Evolutionary conservation across 92 coral and sea anemone genomes (phyloP), one percentile per base, ranked within the genome.

Genomic region (Porites evermanni): DNA sequence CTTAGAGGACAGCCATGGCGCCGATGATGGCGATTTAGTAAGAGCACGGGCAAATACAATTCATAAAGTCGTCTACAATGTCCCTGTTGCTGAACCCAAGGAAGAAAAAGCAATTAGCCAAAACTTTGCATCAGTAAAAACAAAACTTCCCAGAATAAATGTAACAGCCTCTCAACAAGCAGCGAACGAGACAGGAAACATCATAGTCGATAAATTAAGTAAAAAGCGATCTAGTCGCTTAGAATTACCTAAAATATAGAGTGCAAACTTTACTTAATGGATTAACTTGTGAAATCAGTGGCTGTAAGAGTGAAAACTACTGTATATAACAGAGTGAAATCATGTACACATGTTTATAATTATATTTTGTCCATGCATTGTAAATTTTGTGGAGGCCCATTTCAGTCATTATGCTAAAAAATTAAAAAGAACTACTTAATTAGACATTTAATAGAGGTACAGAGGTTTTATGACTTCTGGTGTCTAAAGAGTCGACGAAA

Each of bases 21-120:
- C 20, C 21, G 26, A 47, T 6, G 23, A 17, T 44, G 50, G 29
- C 4, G 68, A 12, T 0, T 17, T 13, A 20, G 69, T 50, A 4
- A 81, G 58, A 58, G 70, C 59, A 4, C 77, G 86, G 19, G 77
- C 77, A 12, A 81, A 81, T 61, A 81, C 86, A n/a, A 69, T 56
- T 64, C 80, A 83, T 53, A 23, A 32, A 20, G 50, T 83, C 6
- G 80, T 83, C 0, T 83, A 58, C 64, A 83, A 83, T 18, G 79
- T 73, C 18, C 87, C 87, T 13, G 80, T 74, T 7, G 8, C 87
- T 20, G 80, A 63, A 7, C 80, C 64, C 63, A 64, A 44, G 56
- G 12, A 7, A 72, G 72, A 38, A 24, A 83, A 83, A 24, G 17
- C 85, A 11, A 24, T 21, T 2, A 79, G 18, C 4, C 84, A 67